A percentile compares a stretch with the other conserved stretches of the same genome.
Conservation (phyloP, 2,888 invertebrate genomes). For the Tuta absoluta region DNA sequence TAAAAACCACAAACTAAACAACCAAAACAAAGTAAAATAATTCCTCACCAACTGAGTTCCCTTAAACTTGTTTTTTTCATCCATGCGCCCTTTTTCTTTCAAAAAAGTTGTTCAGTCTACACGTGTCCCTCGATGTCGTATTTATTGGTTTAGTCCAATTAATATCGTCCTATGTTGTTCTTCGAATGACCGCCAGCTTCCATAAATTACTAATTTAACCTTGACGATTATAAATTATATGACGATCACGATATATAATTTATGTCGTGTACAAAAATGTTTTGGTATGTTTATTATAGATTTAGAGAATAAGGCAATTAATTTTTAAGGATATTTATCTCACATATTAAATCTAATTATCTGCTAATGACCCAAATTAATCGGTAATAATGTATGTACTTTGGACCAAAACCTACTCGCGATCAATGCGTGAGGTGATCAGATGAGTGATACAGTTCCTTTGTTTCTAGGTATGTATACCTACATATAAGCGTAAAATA, state of each 20-base stretch:
- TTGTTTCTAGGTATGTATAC: no score
- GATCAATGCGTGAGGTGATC: no score
- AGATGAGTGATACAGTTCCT: no score
- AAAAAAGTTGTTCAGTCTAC: conserved; percentile 48
- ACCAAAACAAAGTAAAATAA: background rate
- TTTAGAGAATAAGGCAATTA: no score
- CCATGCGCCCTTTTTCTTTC: conserved; percentile 46
- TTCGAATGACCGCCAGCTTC: conserved; percentile 55
- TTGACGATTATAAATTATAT: conserved; percentile 47
- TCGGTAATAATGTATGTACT: no score
- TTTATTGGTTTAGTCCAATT: conserved; percentile 79
- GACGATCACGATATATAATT: conserved; percentile 30
- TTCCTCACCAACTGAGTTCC: background rate
- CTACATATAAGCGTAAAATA: no score
- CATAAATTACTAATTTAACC: conserved; percentile 68
- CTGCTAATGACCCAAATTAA: no score
- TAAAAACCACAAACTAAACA: background rate
- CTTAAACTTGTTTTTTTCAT: conserved; percentile 21
- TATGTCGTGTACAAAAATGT: background rate
- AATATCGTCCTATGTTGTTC: conserved; percentile 71
- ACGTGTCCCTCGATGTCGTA: conserved; percentile 75
- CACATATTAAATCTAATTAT: no score
- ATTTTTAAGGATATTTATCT: no score
- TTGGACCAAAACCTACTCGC: no score
- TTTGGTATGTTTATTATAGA: background rate